Evolutionary conservation across 1,140 invertebrate genomes (phyloP), one percentile per base, ranked within the genome.

Genomic region (Elymnias hypermnestra): DNA sequence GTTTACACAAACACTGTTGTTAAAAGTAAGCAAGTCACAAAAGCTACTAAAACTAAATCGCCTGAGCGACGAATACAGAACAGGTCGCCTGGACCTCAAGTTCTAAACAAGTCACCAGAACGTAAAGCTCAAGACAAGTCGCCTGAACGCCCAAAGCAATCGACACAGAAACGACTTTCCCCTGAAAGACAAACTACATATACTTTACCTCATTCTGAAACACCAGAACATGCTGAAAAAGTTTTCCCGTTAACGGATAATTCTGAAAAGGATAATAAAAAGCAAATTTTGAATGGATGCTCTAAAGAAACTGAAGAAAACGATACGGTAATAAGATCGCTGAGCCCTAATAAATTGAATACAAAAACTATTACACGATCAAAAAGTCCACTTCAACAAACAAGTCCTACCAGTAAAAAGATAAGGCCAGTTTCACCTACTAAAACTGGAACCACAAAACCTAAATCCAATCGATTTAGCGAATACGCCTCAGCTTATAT

Each of bases 401-500:
- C 53, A 0, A 83, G 73, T 53, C 73, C 76, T n/a, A n/a, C n/a
- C 3, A 72, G 79, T 26, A 85, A 83, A 47, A 79, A 70, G 45
- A 63, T 58, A 0, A 59, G 75, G 19, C 63, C 69, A 5, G 17
- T 57, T 0, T 82, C 82, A 15, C 82, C 82, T 0, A 69, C 38
- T 5, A 85, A 85, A 54, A 29, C 50, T 3, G 25, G 44, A 7
- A 39, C 64, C n/a, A 37, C 61, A 0, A 83, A 83, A 66, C 40
- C 69, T 5, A 83, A 83, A 57, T 37, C 55, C 2, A 74, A 77
- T 60, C 72, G 78, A 39, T 75, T 87, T 47, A 76, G 64, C 46
- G 86, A 87, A 39, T 87, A 87, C 28, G 85, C 86, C 7, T 72
- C 83, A 4, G 86, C 86, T 22, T 87, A 87, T 39, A 78, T 87